Conservation (phyloP, 2,113 vertebrate genomes). For the Corythornis madagascariensis region DNA sequence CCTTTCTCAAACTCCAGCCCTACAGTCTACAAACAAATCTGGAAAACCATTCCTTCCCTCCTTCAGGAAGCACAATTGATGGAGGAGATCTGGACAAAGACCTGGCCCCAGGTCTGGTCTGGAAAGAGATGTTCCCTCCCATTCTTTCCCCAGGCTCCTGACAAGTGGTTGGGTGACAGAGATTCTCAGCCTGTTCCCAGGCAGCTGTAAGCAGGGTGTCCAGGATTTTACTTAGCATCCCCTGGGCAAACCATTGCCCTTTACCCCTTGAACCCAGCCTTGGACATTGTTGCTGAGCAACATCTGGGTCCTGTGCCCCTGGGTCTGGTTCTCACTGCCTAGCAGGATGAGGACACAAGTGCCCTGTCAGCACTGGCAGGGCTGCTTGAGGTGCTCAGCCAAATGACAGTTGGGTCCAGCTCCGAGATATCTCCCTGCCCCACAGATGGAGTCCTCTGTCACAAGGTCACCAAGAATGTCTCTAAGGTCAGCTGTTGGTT, state of each 20-base stretch:
- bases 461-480: background rate
- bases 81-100: background rate
- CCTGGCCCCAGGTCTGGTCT: background rate
- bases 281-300: background rate
- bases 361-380: background rate
- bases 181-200: background rate
- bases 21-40: background rate
- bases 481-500: background rate
- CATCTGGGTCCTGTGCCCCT: background rate
- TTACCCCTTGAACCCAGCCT: background rate
- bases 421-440: background rate
- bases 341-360: background rate
- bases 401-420: rapidly evolving
- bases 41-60: background rate
- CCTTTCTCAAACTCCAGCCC: background rate
- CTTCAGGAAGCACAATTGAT: background rate
- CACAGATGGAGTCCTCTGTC: rapidly evolving
- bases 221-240: background rate
- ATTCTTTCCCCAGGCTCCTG: background rate
- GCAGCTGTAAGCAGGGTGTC: background rate
- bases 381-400: background rate
- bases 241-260: background rate
- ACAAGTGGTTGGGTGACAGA: background rate
- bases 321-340: background rate
- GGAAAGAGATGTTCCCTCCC: background rate